Base-by-base conservation (phyloP, 2,888 invertebrate species). In the Ennomos quercinarius region DNA sequence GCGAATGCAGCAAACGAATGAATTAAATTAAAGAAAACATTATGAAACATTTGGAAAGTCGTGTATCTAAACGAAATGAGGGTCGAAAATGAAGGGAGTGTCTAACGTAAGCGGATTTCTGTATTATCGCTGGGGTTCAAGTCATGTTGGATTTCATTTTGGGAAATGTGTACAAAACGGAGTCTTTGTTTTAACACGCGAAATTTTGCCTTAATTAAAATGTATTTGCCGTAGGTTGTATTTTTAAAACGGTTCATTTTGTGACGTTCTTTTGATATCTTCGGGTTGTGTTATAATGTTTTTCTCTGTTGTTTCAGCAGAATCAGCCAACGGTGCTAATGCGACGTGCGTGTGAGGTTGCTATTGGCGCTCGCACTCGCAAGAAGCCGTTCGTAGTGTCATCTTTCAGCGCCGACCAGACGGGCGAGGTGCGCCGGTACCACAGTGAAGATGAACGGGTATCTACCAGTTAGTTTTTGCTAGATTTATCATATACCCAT, bases 331-430 rank as follows among this genome's bases (percentile, higher is more conserved):
- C 89, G 45, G 55, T 77, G 67, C 70, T 89, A 64, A 89, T 84
- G 85, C 81, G 80, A 47, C 87, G 89, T 2, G 91, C 89, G 9
- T 90, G 90, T 64, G 89, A 91, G 65, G 83, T 88, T 37, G 90
- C 89, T 10, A 78, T 81, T 12, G 89, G 87, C 12, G 53, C 64
- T 9, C 80, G 85, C n/a, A 74, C 74, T 39, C 81, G 81, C 9
- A 75, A 75, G 17, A 83, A 83, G 55, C 87, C 88, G 1, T 87
- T 83, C 54, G 73, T 84, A 9, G 69, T 69, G 34, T 78, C 87
- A 1, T 73, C 81, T 4, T 81, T 72, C 61, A 53, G 72, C 10
- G 72, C 76, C 5, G 83, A 87, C 52, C 61, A 73, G 9, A 67
- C 80, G 38, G 75, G 78, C 63, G 78, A 81, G 66, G 74, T 77